A percentile compares a stretch with the other conserved stretches of the same genome.
phyloP scores from a whole-genome alignment of 2,797 vertebrate species.

The Centroberyx gerrardi region DNA sequence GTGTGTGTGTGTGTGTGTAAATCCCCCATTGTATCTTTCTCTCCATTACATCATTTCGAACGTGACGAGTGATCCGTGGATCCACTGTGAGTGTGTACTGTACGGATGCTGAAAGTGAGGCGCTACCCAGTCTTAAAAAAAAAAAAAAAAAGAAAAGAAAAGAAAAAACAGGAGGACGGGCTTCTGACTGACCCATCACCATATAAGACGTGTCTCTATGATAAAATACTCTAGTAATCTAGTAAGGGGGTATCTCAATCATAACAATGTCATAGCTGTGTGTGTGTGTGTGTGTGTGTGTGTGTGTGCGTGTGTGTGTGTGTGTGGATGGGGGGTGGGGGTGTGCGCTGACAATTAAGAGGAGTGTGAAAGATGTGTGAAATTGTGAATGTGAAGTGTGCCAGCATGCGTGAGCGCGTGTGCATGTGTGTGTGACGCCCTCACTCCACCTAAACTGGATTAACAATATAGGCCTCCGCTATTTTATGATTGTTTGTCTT shows the following conservation, averaged over 20 bases:
- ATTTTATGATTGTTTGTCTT: slow-evolving; percentile 45
- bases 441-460: slow-evolving; percentile 21
- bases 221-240: slow-evolving; percentile 55
- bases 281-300: slow-evolving; percentile 16
- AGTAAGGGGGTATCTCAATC: slow-evolving; percentile 19
- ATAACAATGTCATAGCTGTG: neutral
- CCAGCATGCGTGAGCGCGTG: slow-evolving; percentile 1
- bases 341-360: slow-evolving; percentile 37
- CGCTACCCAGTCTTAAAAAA: no score
- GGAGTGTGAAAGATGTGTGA: slow-evolving; percentile 39
- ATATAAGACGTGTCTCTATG: slow-evolving; percentile 11
- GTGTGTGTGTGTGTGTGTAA: no score
- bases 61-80: slow-evolving; percentile 19
- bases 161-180: no score
- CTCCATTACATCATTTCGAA: slow-evolving; percentile 63
- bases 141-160: no score
- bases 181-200: slow-evolving; percentile 13
- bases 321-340: neutral
- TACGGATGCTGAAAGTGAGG: slow-evolving; percentile 1
- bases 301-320: neutral
- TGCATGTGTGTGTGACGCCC: neutral
- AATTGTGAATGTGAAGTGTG: neutral
- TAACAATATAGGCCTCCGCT: slow-evolving; percentile 24
- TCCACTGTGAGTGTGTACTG: slow-evolving; percentile 9
- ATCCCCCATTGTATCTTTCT: slow-evolving; percentile 49